Conservation (phyloP, 2,888 invertebrate genomes). For the Cheilosia grossa region DNA sequence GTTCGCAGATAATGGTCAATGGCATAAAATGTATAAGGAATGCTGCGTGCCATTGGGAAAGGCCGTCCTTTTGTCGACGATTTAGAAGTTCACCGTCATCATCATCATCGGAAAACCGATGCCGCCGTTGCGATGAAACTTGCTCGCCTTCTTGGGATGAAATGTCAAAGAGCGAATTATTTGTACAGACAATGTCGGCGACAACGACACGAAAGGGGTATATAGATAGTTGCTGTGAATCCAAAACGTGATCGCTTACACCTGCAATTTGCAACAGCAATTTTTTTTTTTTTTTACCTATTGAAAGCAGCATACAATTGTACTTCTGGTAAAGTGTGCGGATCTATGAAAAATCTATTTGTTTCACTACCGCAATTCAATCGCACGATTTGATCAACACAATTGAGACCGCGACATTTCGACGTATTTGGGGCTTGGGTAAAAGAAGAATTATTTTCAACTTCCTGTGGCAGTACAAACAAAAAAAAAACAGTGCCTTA, state of each 20-base stretch:
- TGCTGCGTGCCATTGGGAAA: conserved; percentile 60
- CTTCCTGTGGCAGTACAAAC: not conserved
- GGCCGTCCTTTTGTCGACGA: conserved; percentile 38
- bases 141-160: conserved; percentile 30
- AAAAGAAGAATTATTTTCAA: not conserved
- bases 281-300: not conserved
- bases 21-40: conserved; percentile 45
- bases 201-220: conserved; percentile 19
- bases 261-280: conserved; percentile 40
- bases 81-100: conserved; percentile 53
- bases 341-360: conserved; percentile 9
- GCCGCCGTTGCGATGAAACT: conserved; percentile 23
- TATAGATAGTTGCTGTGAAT: conserved; percentile 33
- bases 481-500: not conserved
- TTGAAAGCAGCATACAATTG: not conserved
- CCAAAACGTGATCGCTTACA: conserved; percentile 55
- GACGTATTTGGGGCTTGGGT: conserved; percentile 23
- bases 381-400: conserved; percentile 16
- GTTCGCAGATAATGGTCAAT: conserved; percentile 34
- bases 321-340: conserved; percentile 12
- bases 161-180: conserved; percentile 58
- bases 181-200: conserved; percentile 16
- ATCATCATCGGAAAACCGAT: conserved; percentile 33
- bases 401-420: conserved; percentile 33
- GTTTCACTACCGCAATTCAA: conserved; percentile 5